Base-by-base conservation (phyloP, 2,797 vertebrate genomes). In the Phataginus tetradactyla region DNA sequence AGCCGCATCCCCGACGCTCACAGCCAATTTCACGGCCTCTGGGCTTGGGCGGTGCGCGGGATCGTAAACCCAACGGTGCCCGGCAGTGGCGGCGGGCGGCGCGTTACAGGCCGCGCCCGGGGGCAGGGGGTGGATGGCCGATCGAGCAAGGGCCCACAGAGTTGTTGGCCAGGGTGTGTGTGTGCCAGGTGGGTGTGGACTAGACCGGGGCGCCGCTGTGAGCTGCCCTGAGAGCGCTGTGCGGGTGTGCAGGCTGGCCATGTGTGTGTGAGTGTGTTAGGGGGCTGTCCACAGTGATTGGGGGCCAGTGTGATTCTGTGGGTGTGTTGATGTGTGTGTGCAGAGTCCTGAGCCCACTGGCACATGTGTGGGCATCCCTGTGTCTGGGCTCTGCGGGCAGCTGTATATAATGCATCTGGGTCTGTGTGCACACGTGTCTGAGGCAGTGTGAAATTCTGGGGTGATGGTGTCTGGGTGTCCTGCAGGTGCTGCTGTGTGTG, bases 21-120 rank as follows among this genome's bases (percentile, higher is more conserved):
- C 91, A 95, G 96, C 92, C 97, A 96, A 57, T 98, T 98, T 98
- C 96, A 97, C 96, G 97, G 96, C 87, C 89, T 75, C 0, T 0
- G 95, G 95, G 95, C 96, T 83, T 97, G 5, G 61, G 96, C 81
- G 32, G 97, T 13, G 93, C n/a, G 42, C 69, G 37, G 81, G 72
- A 11, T 81, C 37, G 20, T 21, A 59, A 42, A 79, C 80, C 39
- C 3, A 39, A 77, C 7, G 20, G 39, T 20, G 32, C 42, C 25
- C 15, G 74, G 92, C 13, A 15, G 75, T 18, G 51, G 86, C 15
- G 3, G 68, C 3, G 25, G 55, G 0, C 6, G 4, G n/a, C 15
- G 45, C 37, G 37, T 71, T 45, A 12, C 45, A 45, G 45, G 23
- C 23, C 3, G 57, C 29, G 5, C 49, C n/a, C 1, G 0, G 21